phyloP scores from a whole-genome alignment of 2,113 vertebrate genomes.

The Brevimyrus niger region DNA sequence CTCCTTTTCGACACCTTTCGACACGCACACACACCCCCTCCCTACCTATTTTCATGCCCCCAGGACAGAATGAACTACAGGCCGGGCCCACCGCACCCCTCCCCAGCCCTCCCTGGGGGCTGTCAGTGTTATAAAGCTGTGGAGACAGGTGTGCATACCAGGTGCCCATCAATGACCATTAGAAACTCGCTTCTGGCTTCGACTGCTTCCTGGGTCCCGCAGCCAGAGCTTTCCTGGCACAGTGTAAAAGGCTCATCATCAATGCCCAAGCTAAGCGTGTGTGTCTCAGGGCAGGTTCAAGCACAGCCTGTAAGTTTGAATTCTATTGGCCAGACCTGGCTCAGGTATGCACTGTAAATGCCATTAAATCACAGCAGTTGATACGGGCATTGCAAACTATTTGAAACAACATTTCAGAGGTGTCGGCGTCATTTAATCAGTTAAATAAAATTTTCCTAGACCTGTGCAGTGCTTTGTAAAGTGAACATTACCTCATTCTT shows the following conservation, averaged over 20 bases:
- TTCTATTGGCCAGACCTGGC: conserved; percentile 28
- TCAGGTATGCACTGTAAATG: conserved; percentile 26
- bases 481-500: background rate
- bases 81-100: conserved; percentile 10
- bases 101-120: conserved; percentile 24
- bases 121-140: background rate
- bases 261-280: background rate
- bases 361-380: background rate
- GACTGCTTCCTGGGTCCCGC: conserved; percentile 25
- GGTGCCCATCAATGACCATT: conserved; percentile 38
- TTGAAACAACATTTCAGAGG: conserved; percentile 33
- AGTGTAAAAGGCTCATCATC: conserved; percentile 12
- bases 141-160: conserved; percentile 69
- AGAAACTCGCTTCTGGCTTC: conserved; percentile 36
- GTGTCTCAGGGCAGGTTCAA: conserved; percentile 32
- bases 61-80: conserved; percentile 52
- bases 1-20: conserved; percentile 19
- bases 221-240: conserved; percentile 25
- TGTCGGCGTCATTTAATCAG: background rate
- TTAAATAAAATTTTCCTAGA: background rate
- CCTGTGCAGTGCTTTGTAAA: background rate
- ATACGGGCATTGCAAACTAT: conserved; percentile 34
- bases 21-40: background rate
- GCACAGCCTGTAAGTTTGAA: conserved; percentile 24
- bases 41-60: conserved; percentile 27